phyloP scores from a whole-genome alignment of 1,140 invertebrate species.

The Lutraria rhynchaena region DNA sequence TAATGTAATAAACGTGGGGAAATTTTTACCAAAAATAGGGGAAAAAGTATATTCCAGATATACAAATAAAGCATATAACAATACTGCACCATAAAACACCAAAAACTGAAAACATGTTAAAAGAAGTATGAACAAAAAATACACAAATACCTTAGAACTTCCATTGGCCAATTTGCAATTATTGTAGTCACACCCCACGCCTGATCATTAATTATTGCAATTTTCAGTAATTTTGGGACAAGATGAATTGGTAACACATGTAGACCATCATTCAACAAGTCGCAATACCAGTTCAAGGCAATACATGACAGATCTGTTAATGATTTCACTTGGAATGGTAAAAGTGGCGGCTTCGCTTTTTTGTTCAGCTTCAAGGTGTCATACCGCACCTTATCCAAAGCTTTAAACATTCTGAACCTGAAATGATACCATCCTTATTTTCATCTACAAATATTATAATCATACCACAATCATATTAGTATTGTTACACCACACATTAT shows the following conservation, averaged over 20 bases:
- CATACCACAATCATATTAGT: no score
- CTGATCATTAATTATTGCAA: slow-evolving; percentile 62
- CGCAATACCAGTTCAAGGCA: slow-evolving; percentile 46
- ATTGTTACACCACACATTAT: no score
- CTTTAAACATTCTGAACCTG: slow-evolving; percentile 65
- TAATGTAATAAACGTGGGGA: no score
- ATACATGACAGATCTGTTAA: slow-evolving; percentile 59
- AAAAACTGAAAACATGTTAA: no score
- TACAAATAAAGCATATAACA: no score
- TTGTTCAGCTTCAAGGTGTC: slow-evolving; percentile 63
- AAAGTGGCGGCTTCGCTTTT: slow-evolving; percentile 30
- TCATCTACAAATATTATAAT: no score
- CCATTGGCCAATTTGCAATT: slow-evolving; percentile 70
- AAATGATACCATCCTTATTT: background rate
- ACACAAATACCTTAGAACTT: slow-evolving; percentile 70
- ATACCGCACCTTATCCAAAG: slow-evolving; percentile 69
- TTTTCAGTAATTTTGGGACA: slow-evolving; percentile 61
- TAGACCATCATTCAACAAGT: slow-evolving; percentile 57
- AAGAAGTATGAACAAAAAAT: no score
- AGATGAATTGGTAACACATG: slow-evolving; percentile 63
- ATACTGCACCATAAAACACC: no score
- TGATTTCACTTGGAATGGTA: slow-evolving; percentile 6
- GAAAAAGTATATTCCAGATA: no score
- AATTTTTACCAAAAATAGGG: no score
- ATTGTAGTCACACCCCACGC: slow-evolving; percentile 63